phyloP scores from a whole-genome alignment of 2,113 vertebrate genomes.

The Morone chrysops region DNA sequence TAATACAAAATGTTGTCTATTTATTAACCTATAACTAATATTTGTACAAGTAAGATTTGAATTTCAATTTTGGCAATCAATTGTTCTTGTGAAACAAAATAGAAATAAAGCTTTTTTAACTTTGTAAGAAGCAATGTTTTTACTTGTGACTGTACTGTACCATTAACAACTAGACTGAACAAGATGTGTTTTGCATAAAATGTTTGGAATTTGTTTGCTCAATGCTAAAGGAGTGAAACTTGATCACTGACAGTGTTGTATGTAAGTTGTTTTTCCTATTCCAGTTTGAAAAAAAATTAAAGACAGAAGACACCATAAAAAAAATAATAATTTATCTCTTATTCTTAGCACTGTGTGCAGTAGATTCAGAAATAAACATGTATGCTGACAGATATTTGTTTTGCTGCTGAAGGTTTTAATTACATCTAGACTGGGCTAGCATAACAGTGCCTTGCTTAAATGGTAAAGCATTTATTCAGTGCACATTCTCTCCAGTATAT shows the following conservation, averaged over 20 bases:
- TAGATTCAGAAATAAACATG: constrained; percentile 4
- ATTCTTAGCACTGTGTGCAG: background rate
- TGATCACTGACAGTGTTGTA: background rate
- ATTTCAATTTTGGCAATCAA: background rate
- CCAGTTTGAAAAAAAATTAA: background rate
- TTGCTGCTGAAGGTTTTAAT: background rate
- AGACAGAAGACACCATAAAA: background rate
- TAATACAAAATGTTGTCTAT: background rate
- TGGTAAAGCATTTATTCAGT: background rate
- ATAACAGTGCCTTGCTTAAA: background rate
- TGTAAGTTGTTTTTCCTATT: background rate
- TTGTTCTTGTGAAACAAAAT: background rate
- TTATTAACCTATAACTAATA: background rate
- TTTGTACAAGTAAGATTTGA: background rate
- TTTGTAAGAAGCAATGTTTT: background rate
- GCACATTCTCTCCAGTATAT: background rate
- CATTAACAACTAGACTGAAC: constrained; percentile 5
- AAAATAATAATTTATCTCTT: background rate
- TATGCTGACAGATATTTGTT: background rate
- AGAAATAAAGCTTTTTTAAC: background rate
- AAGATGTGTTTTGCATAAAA: background rate
- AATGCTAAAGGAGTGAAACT: background rate
- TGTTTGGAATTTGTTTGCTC: constrained; percentile 5
- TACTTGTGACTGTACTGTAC: background rate
- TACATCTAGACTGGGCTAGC: background rate